Conservation (phyloP, 2,888 invertebrate species). For the Xylota segnis region DNA sequence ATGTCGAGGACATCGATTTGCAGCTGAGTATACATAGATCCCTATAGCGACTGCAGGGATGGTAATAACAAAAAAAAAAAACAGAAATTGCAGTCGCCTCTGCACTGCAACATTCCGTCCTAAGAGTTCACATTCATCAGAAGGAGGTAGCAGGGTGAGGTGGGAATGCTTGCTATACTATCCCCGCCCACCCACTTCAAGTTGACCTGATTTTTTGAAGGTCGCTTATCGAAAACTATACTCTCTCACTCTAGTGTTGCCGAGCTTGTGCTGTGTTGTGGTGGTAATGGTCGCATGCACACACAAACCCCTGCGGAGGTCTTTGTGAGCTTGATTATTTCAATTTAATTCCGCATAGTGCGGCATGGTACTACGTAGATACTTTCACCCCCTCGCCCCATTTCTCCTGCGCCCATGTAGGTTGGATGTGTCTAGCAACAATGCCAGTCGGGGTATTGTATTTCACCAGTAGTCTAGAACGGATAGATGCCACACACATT, state of each 20-base stretch:
- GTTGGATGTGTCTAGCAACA: conserved; percentile 73
- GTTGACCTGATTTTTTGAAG: conserved; percentile 76
- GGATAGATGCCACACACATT: conserved; percentile 48
- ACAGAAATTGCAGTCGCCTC: conserved; percentile 28
- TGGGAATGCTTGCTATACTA: not conserved
- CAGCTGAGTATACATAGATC: conserved; percentile 29
- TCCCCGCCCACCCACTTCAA: conserved; percentile 41
- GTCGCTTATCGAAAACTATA: conserved; percentile 69
- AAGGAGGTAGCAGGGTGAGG: not conserved
- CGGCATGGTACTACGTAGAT: conserved; percentile 9
- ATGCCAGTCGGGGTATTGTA: conserved; percentile 64
- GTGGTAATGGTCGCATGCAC: conserved; percentile 67
- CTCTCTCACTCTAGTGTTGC: conserved; percentile 34
- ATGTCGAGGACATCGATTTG: conserved; percentile 73
- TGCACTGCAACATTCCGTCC: conserved; percentile 3
- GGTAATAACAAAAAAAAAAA: conserved; percentile 9
- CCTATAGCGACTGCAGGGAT: conserved; percentile 5
- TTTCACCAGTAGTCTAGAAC: conserved; percentile 65
- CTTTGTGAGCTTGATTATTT: conserved; percentile 69
- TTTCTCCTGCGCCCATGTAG: conserved; percentile 6
- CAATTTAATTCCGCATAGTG: conserved; percentile 65
- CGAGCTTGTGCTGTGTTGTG: conserved; percentile 50
- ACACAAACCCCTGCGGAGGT: conserved; percentile 20
- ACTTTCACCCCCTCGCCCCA: not conserved
- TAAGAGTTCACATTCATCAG: conserved; percentile 32